Evolutionary conservation across 1,140 invertebrate species (phyloP).

Genomic region (Myzus persicae): DNA sequence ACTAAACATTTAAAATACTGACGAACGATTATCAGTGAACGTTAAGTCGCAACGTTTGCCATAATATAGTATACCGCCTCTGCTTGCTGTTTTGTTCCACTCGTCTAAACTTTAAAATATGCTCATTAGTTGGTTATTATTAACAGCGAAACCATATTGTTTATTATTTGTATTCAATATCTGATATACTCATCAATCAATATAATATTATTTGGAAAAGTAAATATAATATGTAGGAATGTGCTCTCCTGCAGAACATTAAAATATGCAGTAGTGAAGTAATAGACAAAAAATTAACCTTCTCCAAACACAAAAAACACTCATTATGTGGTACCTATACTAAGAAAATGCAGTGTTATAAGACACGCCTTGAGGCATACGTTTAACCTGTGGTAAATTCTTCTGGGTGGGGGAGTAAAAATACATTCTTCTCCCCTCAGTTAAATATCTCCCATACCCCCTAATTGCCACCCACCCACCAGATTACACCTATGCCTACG

Average conservation of each 20-base stretch:
- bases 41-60: background rate
- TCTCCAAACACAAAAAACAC: background rate
- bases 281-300: background rate
- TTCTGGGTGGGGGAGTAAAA: too few species aligned
- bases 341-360: background rate
- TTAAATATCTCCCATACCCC: too few species aligned
- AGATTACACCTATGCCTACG: too few species aligned
- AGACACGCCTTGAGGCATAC: too few species aligned
- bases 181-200: background rate
- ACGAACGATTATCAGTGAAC: background rate
- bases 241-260: too few species aligned
- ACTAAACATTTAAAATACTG: background rate
- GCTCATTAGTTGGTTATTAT: background rate
- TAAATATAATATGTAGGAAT: too few species aligned
- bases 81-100: background rate
- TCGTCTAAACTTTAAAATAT: background rate
- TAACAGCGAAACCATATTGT: background rate
- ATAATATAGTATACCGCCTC: background rate
- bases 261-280: too few species aligned
- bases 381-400: too few species aligned
- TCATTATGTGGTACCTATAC: background rate
- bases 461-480: too few species aligned
- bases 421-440: too few species aligned
- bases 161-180: background rate
- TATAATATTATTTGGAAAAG: background rate